Percentiles rank a stretch among this genome's conserved stretches.
These are phyloP conservation scores for Ormyrus thymus DNA, from an alignment of 2,888 invertebrate species.

Conservation along the genomic window DNA sequence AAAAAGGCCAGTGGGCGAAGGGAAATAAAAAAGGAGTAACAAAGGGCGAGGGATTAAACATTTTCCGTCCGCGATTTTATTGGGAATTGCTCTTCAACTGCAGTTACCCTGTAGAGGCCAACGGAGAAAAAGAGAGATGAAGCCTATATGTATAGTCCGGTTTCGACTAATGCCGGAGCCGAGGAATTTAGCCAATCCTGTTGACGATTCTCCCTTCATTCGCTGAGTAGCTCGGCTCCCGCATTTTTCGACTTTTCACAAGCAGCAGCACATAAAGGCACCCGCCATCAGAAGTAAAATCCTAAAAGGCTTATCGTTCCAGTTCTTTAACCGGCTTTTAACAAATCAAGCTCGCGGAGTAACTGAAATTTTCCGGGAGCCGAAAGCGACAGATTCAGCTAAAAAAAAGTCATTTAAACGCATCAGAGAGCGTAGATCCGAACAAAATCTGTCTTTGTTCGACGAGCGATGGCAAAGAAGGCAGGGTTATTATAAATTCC, in stretches of 20 bases:
- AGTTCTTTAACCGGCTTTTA: no score
- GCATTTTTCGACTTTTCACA: conserved; percentile 11
- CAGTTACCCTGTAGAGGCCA: not conserved
- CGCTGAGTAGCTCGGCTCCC: not conserved
- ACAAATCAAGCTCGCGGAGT: no score
- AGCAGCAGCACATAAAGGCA: no score
- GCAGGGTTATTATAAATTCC: no score
- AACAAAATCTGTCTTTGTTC: no score
- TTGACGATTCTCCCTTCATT: conserved; percentile 3
- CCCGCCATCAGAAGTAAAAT: no score
- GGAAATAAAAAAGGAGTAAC: not conserved
- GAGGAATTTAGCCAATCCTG: conserved; percentile 4
- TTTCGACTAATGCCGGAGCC: conserved; percentile 15
- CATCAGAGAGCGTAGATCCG: no score
- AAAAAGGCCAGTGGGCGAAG: not conserved
- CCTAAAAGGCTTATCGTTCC: no score
- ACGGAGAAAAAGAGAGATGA: not conserved
- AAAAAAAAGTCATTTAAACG: no score
- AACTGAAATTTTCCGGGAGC: no score
- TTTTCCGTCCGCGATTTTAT: conserved; percentile 37
- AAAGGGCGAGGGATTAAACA: conserved; percentile 20
- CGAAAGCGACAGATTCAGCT: no score
- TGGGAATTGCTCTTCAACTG: conserved; percentile 21
- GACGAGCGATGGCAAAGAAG: no score
- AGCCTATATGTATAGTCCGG: not conserved